These are phyloP conservation scores for Buathra laborator DNA, from an alignment of 2,888 invertebrate species.

Conservation along the genomic window DNA sequence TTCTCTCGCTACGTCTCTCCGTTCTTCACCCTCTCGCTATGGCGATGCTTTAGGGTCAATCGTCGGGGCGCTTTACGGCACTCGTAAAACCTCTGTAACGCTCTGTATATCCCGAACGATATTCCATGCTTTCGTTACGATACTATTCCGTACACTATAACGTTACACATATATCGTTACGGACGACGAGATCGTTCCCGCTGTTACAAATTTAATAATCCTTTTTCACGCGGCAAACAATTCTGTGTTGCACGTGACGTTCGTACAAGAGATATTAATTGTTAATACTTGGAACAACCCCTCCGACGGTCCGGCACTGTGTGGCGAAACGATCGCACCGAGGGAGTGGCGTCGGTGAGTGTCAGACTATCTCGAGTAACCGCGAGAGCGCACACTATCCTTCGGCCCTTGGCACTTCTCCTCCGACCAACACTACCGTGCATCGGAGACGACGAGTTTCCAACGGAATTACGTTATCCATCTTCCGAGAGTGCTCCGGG, in stretches of 20 bases:
- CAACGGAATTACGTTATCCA: conserved; percentile 70
- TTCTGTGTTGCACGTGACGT: conserved; percentile 2
- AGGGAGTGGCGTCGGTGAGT: neutral
- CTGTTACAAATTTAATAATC: conserved; percentile 46
- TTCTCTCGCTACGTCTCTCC: neutral
- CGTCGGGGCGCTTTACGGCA: conserved; percentile 51
- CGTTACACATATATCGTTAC: conserved; percentile 23
- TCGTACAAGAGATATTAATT: neutral
- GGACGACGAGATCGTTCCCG: conserved; percentile 3
- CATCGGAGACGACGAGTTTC: conserved; percentile 60
- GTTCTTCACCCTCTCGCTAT: neutral
- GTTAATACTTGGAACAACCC: neutral
- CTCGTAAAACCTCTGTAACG: conserved; percentile 55
- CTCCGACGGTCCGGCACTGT: neutral
- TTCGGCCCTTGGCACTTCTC: conserved; percentile 27
- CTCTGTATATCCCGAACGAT: conserved; percentile 31
- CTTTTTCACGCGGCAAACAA: conserved; percentile 45
- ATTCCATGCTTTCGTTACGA: neutral
- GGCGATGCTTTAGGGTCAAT: conserved; percentile 40
- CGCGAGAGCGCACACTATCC: conserved; percentile 31
- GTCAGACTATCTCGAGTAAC: conserved; percentile 43
- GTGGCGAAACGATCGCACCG: conserved; percentile 9
- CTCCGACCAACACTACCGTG: neutral
- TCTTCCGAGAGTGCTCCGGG: conserved; percentile 68
- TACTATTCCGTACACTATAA: neutral